Base-by-base conservation (phyloP, 2,113 vertebrate genomes). In the Salvator merianae region DNA sequence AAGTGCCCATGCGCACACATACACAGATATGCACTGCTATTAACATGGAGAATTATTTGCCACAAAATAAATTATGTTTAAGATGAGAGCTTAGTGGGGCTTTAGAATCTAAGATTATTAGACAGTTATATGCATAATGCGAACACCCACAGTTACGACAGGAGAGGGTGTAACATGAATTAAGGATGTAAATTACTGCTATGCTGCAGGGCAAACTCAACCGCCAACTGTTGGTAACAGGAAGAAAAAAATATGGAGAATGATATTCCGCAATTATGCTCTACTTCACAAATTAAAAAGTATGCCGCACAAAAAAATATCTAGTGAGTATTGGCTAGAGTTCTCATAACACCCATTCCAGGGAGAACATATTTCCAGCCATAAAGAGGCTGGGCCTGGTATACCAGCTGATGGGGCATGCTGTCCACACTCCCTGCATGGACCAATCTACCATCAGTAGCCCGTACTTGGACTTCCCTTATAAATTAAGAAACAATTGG, bases 101-200 rank as follows among this genome's bases (percentile, higher is more conserved):
- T 84, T 59, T 84, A 84, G 55, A 71, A 22, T 62, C 53, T 78
- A 62, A 84, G 66, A 84, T 78, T 84, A 84, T 78, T 84, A 84
- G 66, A 72, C 83, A 79, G 83, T 79, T 72, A 84, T 73, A 82
- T 40, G 70, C 80, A 73, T 79, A 79, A 84, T 72, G 68, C 26
- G 76, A 72, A 79, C 83, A 84, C 83, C 83, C 83, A 84, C 83
- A 72, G 83, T 84, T 84, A 72, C 76, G 47, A 63, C 53, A 32
- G 66, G 83, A 84, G n/a, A 79, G 76, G 83, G 79, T 84, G 63
- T 79, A 84, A 84, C 76, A 84, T 72, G 83, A 84, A 84, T 84
- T 79, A 72, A 84, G 83, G 76, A 72, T 79, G 77, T 79, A 84
- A 84, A 84, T 84, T 84, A 72, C 55, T 79, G 76, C 36, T 34